phyloP scores from a whole-genome alignment of 1,140 invertebrate species.

The Brachystomella parvula region DNA sequence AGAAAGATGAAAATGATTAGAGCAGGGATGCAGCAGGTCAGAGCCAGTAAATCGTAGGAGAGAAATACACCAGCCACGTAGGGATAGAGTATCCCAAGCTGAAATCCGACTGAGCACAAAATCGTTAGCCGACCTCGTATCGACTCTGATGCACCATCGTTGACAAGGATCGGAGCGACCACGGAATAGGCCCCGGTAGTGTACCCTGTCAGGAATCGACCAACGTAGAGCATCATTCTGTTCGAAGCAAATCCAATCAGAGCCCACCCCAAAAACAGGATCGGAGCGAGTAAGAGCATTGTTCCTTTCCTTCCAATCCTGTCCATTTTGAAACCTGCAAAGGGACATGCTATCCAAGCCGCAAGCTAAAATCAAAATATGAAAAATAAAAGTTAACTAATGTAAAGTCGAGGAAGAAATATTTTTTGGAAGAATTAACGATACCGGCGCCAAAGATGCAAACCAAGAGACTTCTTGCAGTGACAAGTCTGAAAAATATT shows the following conservation, averaged over 20 bases:
- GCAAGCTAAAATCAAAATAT: slow-evolving; percentile 53
- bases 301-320: slow-evolving; percentile 63
- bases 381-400: neutral
- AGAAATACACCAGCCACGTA: slow-evolving; percentile 60
- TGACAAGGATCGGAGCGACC: slow-evolving; percentile 63
- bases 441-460: slow-evolving; percentile 46
- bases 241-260: slow-evolving; percentile 59
- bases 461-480: slow-evolving; percentile 58
- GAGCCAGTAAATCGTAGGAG: slow-evolving; percentile 41
- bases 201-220: slow-evolving; percentile 58
- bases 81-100: slow-evolving; percentile 62
- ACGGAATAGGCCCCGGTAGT: slow-evolving; percentile 45
- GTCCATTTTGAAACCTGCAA: slow-evolving; percentile 53
- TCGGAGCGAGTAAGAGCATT: slow-evolving; percentile 59
- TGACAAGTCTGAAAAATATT: slow-evolving; percentile 48
- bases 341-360: slow-evolving; percentile 61
- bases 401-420: too few relatives aligned
- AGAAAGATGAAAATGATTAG: slow-evolving; percentile 53
- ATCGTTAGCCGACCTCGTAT: slow-evolving; percentile 55
- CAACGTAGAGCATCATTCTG: slow-evolving; percentile 53
- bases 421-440: too few relatives aligned
- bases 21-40: slow-evolving; percentile 40
- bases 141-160: slow-evolving; percentile 51
- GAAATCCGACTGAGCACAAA: slow-evolving; percentile 67
- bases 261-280: slow-evolving; percentile 65